Evolutionary conservation across 2,888 invertebrate species (phyloP).

Genomic region (Agonum fuliginosum): DNA sequence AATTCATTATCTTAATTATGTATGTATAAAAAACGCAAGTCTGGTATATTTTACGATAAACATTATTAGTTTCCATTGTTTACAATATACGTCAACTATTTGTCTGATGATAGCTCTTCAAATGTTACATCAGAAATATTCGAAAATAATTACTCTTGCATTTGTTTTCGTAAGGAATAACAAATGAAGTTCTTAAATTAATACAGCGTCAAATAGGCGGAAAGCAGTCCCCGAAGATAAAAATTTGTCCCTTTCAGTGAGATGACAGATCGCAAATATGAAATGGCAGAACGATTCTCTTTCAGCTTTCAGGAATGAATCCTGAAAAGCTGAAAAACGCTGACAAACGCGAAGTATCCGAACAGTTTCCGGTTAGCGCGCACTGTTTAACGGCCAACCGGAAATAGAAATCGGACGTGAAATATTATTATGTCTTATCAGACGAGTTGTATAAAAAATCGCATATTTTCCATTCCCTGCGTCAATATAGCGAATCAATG

Average conservation of each 20-base stretch:
- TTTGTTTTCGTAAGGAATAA: no score
- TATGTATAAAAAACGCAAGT: no score
- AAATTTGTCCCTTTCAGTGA: conserved; percentile 30
- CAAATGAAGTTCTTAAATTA: conserved; percentile 25
- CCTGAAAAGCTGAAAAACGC: conserved; percentile 35
- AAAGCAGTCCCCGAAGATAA: conserved; percentile 12
- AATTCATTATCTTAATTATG: no score
- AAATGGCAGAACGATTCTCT: not conserved
- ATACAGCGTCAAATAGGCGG: not conserved
- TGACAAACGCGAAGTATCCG: conserved; percentile 36
- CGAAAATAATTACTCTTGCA: not conserved
- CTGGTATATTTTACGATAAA: no score
- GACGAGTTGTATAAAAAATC: not conserved
- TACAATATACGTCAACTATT: not conserved
- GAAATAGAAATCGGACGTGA: conserved; percentile 37
- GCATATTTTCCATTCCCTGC: not conserved
- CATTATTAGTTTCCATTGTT: not conserved
- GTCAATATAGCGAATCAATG: not conserved
- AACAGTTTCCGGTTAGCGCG: conserved; percentile 15
- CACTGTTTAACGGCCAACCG: conserved; percentile 8
- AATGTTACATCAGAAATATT: not conserved
- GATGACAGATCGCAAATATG: conserved; percentile 27
- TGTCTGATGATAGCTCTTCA: not conserved
- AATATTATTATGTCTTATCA: conserved; percentile 42
- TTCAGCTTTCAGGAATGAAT: conserved; percentile 30